These are phyloP conservation scores for Abrostola tripartita DNA, from an alignment of 2,888 invertebrate species.

Conservation along the genomic window DNA sequence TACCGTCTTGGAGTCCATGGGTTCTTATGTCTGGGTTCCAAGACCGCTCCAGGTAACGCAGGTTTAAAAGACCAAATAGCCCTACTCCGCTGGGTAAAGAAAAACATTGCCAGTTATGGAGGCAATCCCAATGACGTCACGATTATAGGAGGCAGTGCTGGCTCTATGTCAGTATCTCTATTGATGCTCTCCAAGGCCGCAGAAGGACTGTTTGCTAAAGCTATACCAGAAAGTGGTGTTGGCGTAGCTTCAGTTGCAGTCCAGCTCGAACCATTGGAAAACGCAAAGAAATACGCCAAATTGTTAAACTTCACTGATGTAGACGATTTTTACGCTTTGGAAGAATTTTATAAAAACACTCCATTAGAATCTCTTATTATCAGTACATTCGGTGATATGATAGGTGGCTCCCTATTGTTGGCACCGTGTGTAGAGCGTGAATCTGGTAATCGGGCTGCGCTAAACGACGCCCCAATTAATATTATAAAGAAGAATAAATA, in stretches of 20 bases:
- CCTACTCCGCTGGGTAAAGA: constrained; percentile 63
- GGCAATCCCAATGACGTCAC: constrained; percentile 69
- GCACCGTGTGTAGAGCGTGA: constrained; percentile 38
- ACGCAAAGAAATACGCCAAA: constrained; percentile 62
- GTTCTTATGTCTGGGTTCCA: constrained; percentile 63
- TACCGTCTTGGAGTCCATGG: constrained; percentile 63
- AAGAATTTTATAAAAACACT: constrained; percentile 61
- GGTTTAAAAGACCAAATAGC: constrained; percentile 70
- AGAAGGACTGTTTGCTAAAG: constrained; percentile 64
- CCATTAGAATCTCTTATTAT: constrained; percentile 35
- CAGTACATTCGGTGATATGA: constrained; percentile 21
- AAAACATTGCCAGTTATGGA: constrained; percentile 65
- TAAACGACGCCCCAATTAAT: constrained; percentile 31
- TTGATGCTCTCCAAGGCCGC: constrained; percentile 60
- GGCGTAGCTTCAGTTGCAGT: constrained; percentile 50
- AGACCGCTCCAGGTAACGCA: constrained; percentile 65
- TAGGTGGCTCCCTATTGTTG: constrained; percentile 26
- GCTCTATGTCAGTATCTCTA: constrained; percentile 61
- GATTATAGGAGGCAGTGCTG: constrained; percentile 64
- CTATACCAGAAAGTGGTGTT: constrained; percentile 66
- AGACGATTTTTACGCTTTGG: constrained; percentile 47
- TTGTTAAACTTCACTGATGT: constrained; percentile 58
- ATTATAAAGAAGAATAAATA: constrained; percentile 30
- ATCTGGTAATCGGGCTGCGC: constrained; percentile 11
- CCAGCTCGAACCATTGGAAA: constrained; percentile 64